A percentile compares a stretch with the other conserved stretches of the same genome.
Evolutionary conservation across 2,113 vertebrate genomes (phyloP).

Genomic region (Phylloscopus trochilus): DNA sequence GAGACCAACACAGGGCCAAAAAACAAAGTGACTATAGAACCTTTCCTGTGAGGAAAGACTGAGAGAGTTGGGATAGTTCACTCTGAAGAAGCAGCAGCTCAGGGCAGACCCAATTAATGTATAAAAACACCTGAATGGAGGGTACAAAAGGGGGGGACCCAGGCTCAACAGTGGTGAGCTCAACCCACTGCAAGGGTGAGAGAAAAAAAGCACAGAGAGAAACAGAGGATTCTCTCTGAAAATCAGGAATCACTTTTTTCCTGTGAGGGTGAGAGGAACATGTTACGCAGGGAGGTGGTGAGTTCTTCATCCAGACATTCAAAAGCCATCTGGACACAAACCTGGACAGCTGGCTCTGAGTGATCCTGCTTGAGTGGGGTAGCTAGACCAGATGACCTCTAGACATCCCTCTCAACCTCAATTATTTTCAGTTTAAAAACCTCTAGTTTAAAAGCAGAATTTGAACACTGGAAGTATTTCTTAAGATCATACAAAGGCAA

Average conservation of each 20-base stretch:
- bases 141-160: rapidly evolving
- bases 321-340: background rate
- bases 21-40: background rate
- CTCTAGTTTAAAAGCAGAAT: background rate
- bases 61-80: background rate
- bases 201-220: background rate
- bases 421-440: background rate
- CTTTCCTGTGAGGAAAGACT: background rate
- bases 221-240: background rate
- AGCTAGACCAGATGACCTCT: background rate
- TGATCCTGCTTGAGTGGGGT: background rate
- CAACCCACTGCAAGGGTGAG: background rate
- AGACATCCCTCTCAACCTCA: background rate
- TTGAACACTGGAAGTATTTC: background rate
- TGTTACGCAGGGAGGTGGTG: background rate
- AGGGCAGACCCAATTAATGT: background rate
- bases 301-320: background rate
- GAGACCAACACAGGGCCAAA: background rate
- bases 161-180: background rate
- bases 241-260: background rate
- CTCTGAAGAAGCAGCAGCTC: background rate
- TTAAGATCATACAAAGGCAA: background rate
- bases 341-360: background rate
- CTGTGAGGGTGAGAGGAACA: background rate
- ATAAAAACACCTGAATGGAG: background rate